Conservation (phyloP, 2,797 vertebrate genomes). For the Pogoniulus pusillus region DNA sequence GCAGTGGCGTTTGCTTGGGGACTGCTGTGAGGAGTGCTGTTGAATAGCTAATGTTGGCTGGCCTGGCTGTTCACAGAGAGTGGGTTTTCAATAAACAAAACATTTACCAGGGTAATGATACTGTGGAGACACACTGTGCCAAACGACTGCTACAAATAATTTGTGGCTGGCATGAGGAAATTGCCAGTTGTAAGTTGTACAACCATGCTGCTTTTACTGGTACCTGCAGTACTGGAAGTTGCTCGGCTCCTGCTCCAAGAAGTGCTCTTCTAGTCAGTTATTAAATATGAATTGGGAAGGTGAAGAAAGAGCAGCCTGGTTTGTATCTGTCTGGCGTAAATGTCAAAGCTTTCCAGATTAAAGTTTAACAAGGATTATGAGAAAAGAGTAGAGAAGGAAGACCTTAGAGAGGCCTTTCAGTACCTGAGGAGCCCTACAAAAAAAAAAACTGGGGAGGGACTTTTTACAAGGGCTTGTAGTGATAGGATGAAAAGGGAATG, state of each 20-base stretch:
- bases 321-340: background rate
- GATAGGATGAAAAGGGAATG: too few relatives aligned
- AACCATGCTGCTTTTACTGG: background rate
- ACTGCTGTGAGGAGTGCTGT: background rate
- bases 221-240: background rate
- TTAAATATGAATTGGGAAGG: background rate
- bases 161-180: background rate
- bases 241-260: background rate
- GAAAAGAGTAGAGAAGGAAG: too few relatives aligned
- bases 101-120: background rate
- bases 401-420: too few relatives aligned
- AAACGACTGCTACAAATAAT: background rate
- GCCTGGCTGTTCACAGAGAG: background rate
- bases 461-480: too few relatives aligned
- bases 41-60: background rate
- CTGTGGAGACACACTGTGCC: background rate
- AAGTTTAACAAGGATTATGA: background rate
- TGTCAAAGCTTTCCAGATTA: background rate
- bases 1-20: background rate
- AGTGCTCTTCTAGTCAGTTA: background rate
- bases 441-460: too few relatives aligned
- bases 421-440: too few relatives aligned
- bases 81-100: constrained; percentile 33
- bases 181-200: background rate
- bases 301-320: background rate